Evolutionary conservation across 2,888 invertebrate genomes (phyloP).

Genomic region (Cactoblastis cactorum): DNA sequence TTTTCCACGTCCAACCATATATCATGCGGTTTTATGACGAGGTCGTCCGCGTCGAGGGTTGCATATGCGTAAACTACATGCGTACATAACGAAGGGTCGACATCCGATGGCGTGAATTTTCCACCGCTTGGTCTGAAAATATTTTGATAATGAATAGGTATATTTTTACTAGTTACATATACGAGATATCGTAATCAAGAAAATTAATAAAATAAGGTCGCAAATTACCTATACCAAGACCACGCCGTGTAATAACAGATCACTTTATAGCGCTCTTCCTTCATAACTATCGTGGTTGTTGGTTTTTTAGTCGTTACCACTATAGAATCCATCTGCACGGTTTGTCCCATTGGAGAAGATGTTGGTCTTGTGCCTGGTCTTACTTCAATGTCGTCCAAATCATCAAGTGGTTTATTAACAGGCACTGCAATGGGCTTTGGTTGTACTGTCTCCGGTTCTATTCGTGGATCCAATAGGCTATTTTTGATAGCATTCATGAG

Average conservation of each 20-base stretch:
- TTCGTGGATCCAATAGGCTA: conserved; percentile 78
- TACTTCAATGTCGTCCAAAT: conserved; percentile 64
- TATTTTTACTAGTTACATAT: neutral
- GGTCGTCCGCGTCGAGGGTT: conserved; percentile 75
- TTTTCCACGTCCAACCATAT: conserved; percentile 94
- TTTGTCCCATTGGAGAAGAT: conserved; percentile 27
- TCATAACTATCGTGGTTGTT: conserved; percentile 31
- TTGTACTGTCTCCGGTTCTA: conserved; percentile 36
- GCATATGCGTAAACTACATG: conserved; percentile 96
- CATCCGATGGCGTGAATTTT: conserved; percentile 89
- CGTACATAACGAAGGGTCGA: conserved; percentile 91
- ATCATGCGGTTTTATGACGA: conserved; percentile 91
- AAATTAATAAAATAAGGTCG: neutral
- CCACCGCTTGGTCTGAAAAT: conserved; percentile 84
- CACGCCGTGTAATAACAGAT: conserved; percentile 96
- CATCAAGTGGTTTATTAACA: conserved; percentile 54
- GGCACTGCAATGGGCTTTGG: conserved; percentile 41
- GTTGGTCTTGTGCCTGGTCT: conserved; percentile 40
- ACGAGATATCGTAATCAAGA: neutral
- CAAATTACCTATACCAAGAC: conserved; percentile 88
- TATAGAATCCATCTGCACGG: conserved; percentile 33
- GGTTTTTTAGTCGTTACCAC: conserved; percentile 44
- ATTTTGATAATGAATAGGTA: neutral
- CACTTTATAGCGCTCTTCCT: conserved; percentile 82
- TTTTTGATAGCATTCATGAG: conserved; percentile 87